Evolutionary conservation across 2,888 invertebrate genomes (phyloP), one percentile per base, ranked within the genome.

Genomic region (Zele albiditarsus): DNA sequence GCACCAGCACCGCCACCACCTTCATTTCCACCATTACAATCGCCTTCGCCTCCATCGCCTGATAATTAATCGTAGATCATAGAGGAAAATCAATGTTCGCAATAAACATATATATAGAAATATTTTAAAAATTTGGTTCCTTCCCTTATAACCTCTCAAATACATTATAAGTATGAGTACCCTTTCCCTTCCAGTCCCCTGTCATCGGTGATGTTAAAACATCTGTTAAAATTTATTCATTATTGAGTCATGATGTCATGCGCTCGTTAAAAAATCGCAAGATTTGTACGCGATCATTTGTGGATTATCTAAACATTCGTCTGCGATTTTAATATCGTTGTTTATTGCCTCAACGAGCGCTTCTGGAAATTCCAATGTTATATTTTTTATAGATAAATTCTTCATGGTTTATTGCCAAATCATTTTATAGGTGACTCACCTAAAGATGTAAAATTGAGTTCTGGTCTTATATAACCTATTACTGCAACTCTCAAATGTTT

Each of bases 401-500:
- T 66, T 70, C 16, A 28, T 16, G 23, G 49, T 28, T n/a, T 46
- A 20, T 14, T 60, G 20, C 20, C 46, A 2, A 46, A 20, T 42
- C 20, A 57, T 31, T 33, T 27, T 25, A 10, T 38, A 8, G 4
- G 12, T 33, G 23, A 79, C 82, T 87, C 86, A 93, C 93, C 93
- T 78, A 92, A 80, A 0, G 95, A 94, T 23, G 90, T 89, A 85
- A 97, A 99, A 88, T 95, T 94, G 85, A 91, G 92, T 91, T 98
- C 97, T 0, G 94, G 94, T 81, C 99, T 91, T 77, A 98, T 91
- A 87, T 95, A 98, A 23, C 96, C 97, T 71, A 94, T 87, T 76
- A 98, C 92, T 77, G 94, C 93, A 28, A 97, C 92, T 90, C 94
- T 95, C 78, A 99, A 90, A 75, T 90, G 87, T 62, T 94, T 91